Conservation (phyloP, 2,888 invertebrate genomes). For the Plusia festucae region DNA sequence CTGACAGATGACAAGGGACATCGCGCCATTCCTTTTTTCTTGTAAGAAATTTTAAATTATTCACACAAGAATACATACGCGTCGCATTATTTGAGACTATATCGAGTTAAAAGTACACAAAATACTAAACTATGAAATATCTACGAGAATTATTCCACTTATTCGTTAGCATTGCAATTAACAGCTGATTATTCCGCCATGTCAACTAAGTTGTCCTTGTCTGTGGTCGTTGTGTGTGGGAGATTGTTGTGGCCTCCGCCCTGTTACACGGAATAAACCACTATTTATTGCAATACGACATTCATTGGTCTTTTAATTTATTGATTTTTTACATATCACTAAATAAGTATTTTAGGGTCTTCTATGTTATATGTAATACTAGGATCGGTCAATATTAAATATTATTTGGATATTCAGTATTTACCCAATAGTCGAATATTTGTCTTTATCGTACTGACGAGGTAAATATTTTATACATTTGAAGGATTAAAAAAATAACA, state of each 20-base stretch:
- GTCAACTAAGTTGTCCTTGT: conserved; percentile 69
- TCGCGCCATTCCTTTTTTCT: conserved; percentile 83
- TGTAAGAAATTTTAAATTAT: conserved; percentile 55
- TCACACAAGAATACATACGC: conserved; percentile 38
- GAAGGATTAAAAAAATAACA: no score
- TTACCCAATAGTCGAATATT: no score
- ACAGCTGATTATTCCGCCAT: conserved; percentile 89
- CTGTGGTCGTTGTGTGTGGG: conserved; percentile 50
- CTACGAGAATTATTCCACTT: conserved; percentile 64
- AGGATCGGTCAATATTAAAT: no score
- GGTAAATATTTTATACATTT: no score
- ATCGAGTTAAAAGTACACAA: conserved; percentile 52
- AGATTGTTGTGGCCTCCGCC: conserved; percentile 40
- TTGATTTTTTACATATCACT: background rate
- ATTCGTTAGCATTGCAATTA: conserved; percentile 84
- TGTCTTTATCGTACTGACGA: no score
- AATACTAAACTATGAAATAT: conserved; percentile 52
- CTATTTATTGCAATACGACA: no score
- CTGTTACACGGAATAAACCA: conserved; percentile 26
- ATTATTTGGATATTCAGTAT: no score
- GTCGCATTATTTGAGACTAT: conserved; percentile 39
- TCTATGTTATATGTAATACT: no score
- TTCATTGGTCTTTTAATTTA: no score
- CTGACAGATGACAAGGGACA: conserved; percentile 86
- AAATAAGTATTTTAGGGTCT: background rate